Evolutionary conservation across 2,797 vertebrate species (phyloP), one percentile per base, ranked within the genome.

Genomic region (Sparus aurata): DNA sequence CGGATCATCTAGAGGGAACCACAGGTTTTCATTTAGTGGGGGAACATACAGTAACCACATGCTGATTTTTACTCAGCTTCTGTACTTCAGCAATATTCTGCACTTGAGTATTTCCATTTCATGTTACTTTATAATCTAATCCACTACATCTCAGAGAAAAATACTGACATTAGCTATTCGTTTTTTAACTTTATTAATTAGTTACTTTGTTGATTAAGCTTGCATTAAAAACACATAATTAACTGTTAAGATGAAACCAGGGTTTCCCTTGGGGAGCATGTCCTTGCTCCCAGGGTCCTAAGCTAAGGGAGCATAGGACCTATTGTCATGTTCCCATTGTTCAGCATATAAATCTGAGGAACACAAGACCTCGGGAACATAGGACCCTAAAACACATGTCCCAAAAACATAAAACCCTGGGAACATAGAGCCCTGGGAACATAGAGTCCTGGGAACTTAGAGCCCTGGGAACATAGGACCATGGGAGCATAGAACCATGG

Each of bases 121-220:
- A 46, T 52, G 27, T 53, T 65, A 60, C 61, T 61, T 69, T 43
- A 49, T 50, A 38, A 8, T 53, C 22, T 57, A 34, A 11, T 16
- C 15, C 47, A 46, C 16, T 11, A 58, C 25, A 57, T 34, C 66
- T 71, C 20, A 49, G 47, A 50, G 10, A 22, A 27, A 38, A 27
- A 41, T 54, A 54, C 75, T 17, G 18, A 34, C 34, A 15, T 23
- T 53, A 13, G 5, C 22, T 23, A 5, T 53, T 53, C 12, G 13
- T 15, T 13, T 13, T 53, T 53, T 23, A 13, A 15, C 22, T 13
- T 4, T 12, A 12, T 34, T 12, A 34, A n/a, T 15, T 12, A 2
- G 9, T 64, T 34, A 49, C 30, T 55, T 47, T 68, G 11, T 6
- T 16, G 15, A 27, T 52, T n/a, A 57, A 7, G 13, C 16, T 57